Base-by-base conservation (phyloP, 1,140 invertebrate species). In the Brachionus rubens region DNA sequence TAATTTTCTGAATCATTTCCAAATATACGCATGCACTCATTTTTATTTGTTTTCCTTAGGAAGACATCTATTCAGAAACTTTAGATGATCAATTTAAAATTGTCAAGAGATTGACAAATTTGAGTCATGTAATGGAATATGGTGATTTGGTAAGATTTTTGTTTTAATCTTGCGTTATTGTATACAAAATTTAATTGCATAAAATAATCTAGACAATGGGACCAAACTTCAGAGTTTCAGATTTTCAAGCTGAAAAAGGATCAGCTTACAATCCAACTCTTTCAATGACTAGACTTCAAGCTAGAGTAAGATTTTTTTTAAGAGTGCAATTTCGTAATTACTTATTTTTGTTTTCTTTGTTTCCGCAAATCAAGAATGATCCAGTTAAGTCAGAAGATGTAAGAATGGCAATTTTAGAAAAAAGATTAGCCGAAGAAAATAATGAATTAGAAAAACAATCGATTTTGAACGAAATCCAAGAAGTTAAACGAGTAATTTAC, bases 101-200 rank as follows among this genome's bases (percentile, higher is more conserved):
- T 68, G 88, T 89, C 2, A 86, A 86, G 78, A 80, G 84, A n/a
- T 84, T 88, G 80, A 89, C 88, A 3, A 89, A 87, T 78, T 86
- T 86, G 12, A 88, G 88, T 65, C 87, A 89, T 80, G 88, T 89
- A 1, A 80, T 84, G 80, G 84, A 89, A 79, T 89, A 85, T 82
- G 88, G 88, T 77, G 85, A 88, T 78, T 70, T 87, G 79, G 75
- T 72, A 77, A 77, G 30, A 40, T 10, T 2, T 21, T n/a, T n/a
- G n/a, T 46, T 12, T 16, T 48, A 10, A 50, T 36, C 33, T 36
- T 36, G n/a, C 2, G 28, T 52, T n/a, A 65, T 14, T 6, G 24
- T 2, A 5, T 41, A 14, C 5, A 21, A 70, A 33, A 9, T n/a
- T 5, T 7, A 70, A n/a, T 52, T 14, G 10, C 5, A 6, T 52